Evolutionary conservation across 2,888 invertebrate species (phyloP), one percentile per base, ranked within the genome.

Genomic region (Trisateles emortualis): DNA sequence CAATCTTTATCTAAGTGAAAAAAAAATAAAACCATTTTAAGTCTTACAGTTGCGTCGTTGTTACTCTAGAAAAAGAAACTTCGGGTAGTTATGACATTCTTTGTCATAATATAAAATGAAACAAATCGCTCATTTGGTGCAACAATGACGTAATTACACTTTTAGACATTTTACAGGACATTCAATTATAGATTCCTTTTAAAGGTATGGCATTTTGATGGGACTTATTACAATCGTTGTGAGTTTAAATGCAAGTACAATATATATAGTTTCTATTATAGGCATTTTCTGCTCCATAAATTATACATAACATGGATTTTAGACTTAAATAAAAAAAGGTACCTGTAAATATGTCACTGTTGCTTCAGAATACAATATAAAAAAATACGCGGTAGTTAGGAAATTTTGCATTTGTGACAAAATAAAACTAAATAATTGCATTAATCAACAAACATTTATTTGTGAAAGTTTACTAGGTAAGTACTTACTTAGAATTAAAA

Each of bases 361-460:
- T 49, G 17, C 49, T 49, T 49, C 49, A 49, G 49, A 49, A 49
- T 33, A 42, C 33, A 39, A 44, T 44, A 17, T 43, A 32, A 51
- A 24, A 51, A 51, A 51, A 30, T 44, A 38, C 24, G 43, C 43
- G 22, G 39, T 19, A 39, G 14, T 44, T 44, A 39, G 14, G 38
- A 17, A 22, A 51, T 39, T 44, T 51, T 51, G 30, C 44, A 51
- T 44, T 51, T 51, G 51, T 51, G 51, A 51, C 51, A n/a, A 32
- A 51, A 39, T 39, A 42, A 35, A 29, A 47, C 17, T 49, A 41
- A 40, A 22, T 41, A 40, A 26, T 17, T 45, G 19, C 33, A 44
- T 26, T 33, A 36, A 22, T 14, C 26, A 45, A 36, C 14, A 6
- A 38, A 10, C 22, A 38, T 38, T 3, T 38, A 19, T 38, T 38